A percentile compares a stretch with the other conserved stretches of the same genome.
Evolutionary conservation across 2,888 invertebrate genomes (phyloP).

Genomic region (Steinernema hermaphroditum): DNA sequence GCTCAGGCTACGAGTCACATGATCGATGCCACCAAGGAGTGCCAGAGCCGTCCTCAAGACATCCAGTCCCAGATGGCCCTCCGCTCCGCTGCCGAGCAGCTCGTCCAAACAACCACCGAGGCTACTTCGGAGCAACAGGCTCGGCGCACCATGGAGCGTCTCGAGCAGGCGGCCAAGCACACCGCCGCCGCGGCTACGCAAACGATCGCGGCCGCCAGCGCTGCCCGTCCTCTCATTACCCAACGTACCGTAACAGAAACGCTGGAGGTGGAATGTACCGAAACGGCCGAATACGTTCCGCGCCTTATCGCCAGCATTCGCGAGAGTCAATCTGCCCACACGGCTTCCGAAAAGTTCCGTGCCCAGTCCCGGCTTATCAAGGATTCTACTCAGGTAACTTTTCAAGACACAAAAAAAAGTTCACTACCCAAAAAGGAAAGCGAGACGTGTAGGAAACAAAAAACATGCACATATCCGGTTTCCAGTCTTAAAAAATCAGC

Average conservation of each 20-base stretch:
- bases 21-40: constrained; percentile 80
- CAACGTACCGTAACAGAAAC: constrained; percentile 46
- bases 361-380: constrained; percentile 62
- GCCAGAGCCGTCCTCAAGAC: constrained; percentile 68
- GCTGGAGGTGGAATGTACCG: constrained; percentile 67
- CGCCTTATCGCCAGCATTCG: constrained; percentile 66
- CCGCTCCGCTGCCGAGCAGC: constrained; percentile 85
- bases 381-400: constrained; percentile 48
- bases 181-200: constrained; percentile 79
- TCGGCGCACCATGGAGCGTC: constrained; percentile 43
- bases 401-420: no score
- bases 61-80: constrained; percentile 71
- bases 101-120: constrained; percentile 76
- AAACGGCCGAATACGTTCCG: constrained; percentile 68
- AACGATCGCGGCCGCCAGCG: constrained; percentile 84
- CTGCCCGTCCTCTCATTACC: constrained; percentile 70
- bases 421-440: no score
- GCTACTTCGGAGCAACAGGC: constrained; percentile 80
- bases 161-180: constrained; percentile 63
- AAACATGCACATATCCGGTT: no score
- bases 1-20: constrained; percentile 95
- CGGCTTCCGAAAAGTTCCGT: constrained; percentile 55
- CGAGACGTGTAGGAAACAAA: no score
- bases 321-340: constrained; percentile 50
- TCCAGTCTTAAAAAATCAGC: no score